Evolutionary conservation across 2,797 vertebrate species (phyloP).

Genomic region (Amblyraja radiata): DNA sequence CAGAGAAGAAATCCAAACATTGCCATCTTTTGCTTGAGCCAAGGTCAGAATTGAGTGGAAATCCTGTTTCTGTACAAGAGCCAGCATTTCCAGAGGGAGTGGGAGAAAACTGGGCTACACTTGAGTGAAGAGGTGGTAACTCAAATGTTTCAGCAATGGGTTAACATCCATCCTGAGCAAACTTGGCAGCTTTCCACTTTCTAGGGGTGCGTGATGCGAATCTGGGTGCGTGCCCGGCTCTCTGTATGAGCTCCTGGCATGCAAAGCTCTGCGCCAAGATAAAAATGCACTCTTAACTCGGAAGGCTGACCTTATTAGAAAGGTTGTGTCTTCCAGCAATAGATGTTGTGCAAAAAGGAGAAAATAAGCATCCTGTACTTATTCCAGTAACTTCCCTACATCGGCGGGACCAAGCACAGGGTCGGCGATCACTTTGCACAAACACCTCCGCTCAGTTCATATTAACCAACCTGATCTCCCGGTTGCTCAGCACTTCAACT

Average conservation of each 20-base stretch:
- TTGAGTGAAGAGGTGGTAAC: not conserved
- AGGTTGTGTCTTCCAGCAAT: not conserved
- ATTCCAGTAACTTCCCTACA: too few relatives aligned
- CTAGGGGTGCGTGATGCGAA: not conserved
- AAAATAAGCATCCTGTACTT: not conserved
- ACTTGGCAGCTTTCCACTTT: not conserved
- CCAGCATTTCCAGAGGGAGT: not conserved
- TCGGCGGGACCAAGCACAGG: too few relatives aligned
- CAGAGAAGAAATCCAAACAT: too few relatives aligned
- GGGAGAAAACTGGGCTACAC: not conserved
- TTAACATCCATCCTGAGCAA: not conserved
- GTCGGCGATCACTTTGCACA: too few relatives aligned
- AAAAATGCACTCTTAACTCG: not conserved
- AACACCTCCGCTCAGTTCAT: too few relatives aligned
- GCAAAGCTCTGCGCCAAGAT: not conserved
- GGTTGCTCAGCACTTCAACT: too few relatives aligned
- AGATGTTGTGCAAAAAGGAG: not conserved
- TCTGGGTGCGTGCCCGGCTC: not conserved
- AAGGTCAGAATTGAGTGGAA: not conserved
- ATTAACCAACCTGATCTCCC: too few relatives aligned
- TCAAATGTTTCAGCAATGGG: not conserved
- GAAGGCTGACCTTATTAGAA: not conserved
- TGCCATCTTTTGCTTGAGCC: too few relatives aligned
- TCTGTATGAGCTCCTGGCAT: not conserved
- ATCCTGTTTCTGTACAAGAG: not conserved